A percentile compares a stretch with the other conserved stretches of the same genome.
Conservation (phyloP, 2,113 vertebrate species). For the Grallaria varia region DNA sequence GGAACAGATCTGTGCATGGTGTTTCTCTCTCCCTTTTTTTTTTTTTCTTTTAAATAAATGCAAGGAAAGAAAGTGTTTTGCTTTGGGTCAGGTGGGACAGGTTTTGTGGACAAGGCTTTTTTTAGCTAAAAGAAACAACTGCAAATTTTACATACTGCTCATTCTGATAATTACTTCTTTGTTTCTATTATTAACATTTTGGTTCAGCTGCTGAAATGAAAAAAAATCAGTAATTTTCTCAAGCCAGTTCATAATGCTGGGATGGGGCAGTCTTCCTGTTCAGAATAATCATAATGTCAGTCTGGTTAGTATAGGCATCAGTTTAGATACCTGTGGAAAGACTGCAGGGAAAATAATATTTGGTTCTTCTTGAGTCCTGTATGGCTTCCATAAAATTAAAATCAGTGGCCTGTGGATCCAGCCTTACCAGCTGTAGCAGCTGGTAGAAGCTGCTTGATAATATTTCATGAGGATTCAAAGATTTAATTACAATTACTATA, state of each 20-base stretch:
- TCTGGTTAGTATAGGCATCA: neutral
- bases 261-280: neutral
- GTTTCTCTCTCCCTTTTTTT: neutral
- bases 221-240: neutral
- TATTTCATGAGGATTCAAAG: neutral
- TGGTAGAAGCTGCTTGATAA: neutral
- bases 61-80: neutral
- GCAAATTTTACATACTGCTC: neutral
- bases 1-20: neutral
- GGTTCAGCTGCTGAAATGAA: neutral
- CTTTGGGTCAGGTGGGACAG: neutral
- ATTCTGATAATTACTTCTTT: neutral
- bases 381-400: neutral
- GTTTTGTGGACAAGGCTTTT: neutral
- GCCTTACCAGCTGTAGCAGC: neutral
- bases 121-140: neutral
- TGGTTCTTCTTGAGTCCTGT: neutral
- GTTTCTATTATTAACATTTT: neutral
- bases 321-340: neutral
- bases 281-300: neutral
- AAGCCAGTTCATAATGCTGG: neutral
- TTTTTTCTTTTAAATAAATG: neutral
- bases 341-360: neutral
- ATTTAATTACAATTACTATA: neutral
- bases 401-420: neutral